Conservation (phyloP, 1,140 invertebrate genomes). For the Drosophila athabasca region DNA sequence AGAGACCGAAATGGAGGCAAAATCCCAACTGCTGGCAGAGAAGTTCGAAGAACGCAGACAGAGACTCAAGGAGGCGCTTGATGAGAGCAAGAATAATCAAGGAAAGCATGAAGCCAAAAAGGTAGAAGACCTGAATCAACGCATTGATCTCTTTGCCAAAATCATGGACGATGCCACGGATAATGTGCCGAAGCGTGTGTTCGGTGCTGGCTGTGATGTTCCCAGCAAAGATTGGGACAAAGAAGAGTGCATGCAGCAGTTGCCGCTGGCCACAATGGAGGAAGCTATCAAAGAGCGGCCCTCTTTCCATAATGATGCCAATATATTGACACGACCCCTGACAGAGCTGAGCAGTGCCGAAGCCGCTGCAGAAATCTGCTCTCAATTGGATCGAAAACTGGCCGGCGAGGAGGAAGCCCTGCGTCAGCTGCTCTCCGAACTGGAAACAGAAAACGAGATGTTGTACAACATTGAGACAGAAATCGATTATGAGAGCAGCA, state of each 20-base stretch:
- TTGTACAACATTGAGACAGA: constrained; percentile 28
- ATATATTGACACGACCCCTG: constrained; percentile 4
- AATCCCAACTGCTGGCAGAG: constrained; percentile 10
- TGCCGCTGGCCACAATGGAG: constrained; percentile 3
- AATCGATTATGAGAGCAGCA: constrained; percentile 8
- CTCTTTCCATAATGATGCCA: not conserved
- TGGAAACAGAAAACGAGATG: constrained; percentile 55
- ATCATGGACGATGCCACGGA: constrained; percentile 48
- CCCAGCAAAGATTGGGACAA: constrained; percentile 44
- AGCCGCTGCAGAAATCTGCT: constrained; percentile 43
- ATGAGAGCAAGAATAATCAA: not conserved
- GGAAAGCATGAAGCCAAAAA: not conserved
- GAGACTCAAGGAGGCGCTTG: no score
- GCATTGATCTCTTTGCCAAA: constrained; percentile 39
- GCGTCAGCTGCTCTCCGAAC: constrained; percentile 50
- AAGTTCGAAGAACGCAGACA: constrained; percentile 17
- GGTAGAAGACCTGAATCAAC: not conserved
- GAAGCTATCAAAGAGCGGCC: no score
- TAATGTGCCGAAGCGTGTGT: constrained; percentile 63
- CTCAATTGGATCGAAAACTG: constrained; percentile 29
- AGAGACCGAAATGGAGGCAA: not conserved
- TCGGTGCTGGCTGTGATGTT: constrained; percentile 45
- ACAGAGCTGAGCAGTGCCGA: constrained; percentile 20
- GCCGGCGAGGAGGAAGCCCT: constrained; percentile 55
- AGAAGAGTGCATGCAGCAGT: constrained; percentile 53